Evolutionary conservation across 23 tunicate species (phyloP).

Genomic region (Halocynthia aurantium): DNA sequence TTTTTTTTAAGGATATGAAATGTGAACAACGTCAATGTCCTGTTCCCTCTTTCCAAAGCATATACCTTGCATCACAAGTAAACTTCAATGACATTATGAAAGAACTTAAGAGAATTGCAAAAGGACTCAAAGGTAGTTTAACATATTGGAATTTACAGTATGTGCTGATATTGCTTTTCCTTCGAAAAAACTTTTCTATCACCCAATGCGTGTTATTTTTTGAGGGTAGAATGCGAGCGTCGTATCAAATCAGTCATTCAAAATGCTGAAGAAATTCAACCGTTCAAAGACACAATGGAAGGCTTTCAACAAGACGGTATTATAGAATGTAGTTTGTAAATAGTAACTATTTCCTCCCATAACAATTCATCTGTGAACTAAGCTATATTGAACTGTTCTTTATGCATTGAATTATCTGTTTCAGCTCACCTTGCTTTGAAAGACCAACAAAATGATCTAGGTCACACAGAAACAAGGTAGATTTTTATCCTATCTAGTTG

Average conservation of each 20-base stretch:
- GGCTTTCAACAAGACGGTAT: constrained; percentile 24
- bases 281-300: constrained; percentile 28
- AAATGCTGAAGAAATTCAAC: constrained; percentile 28
- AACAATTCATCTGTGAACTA: too few species aligned
- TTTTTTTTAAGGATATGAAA: constrained; percentile 15
- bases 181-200: not conserved
- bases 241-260: constrained; percentile 19
- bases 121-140: constrained; percentile 33
- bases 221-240: constrained; percentile 17
- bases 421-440: constrained; percentile 13
- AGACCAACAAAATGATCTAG: not conserved
- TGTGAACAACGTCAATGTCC: constrained; percentile 15
- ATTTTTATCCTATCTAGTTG: not conserved
- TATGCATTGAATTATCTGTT: not conserved
- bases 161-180: not conserved
- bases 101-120: constrained; percentile 15
- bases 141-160: not conserved
- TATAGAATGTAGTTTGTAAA: too few species aligned
- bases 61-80: constrained; percentile 43
- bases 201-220: not conserved
- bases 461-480: not conserved
- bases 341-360: too few species aligned
- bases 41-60: constrained; percentile 23
- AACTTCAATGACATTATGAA: constrained; percentile 25
- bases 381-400: too few species aligned